These are phyloP conservation scores for Epinotia brunnichana DNA, from an alignment of 2,888 invertebrate species.

Conservation along the genomic window DNA sequence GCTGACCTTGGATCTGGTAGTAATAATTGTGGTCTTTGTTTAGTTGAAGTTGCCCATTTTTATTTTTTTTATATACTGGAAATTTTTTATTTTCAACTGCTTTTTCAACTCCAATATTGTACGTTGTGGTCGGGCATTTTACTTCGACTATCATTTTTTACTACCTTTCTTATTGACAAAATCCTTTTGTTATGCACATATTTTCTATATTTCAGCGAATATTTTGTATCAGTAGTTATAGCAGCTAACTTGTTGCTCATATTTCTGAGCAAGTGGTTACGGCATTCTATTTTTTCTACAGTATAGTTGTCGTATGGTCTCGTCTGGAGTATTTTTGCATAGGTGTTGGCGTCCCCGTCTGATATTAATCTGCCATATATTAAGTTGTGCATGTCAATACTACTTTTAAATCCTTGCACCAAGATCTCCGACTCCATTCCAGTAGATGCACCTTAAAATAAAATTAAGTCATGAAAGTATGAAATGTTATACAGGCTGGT, in stretches of 20 bases:
- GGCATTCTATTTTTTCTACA: not conserved
- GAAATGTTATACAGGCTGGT: no score
- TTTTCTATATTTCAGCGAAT: not conserved
- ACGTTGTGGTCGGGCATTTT: not conserved
- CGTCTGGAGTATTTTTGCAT: not conserved
- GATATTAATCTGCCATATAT: constrained; percentile 1
- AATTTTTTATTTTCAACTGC: not conserved
- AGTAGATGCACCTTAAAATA: not conserved
- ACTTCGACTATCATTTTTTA: not conserved
- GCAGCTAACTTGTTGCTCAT: not conserved
- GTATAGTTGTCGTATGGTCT: not conserved
- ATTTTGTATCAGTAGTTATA: not conserved
- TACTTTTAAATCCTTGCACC: constrained; percentile 1
- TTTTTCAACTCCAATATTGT: not conserved
- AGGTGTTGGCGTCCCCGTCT: not conserved
- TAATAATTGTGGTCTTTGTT: not conserved
- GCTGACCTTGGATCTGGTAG: not conserved
- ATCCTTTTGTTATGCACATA: not conserved
- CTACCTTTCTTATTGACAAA: not conserved
- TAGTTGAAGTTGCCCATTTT: not conserved
- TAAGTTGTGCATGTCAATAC: not conserved
- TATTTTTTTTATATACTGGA: not conserved
- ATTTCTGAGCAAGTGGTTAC: not conserved
- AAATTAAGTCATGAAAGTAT: no score
- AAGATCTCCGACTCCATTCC: constrained; percentile 4